These are phyloP conservation scores for Cinclus mexicanus DNA, from an alignment of 2,113 vertebrate species.

Conservation along the genomic window DNA sequence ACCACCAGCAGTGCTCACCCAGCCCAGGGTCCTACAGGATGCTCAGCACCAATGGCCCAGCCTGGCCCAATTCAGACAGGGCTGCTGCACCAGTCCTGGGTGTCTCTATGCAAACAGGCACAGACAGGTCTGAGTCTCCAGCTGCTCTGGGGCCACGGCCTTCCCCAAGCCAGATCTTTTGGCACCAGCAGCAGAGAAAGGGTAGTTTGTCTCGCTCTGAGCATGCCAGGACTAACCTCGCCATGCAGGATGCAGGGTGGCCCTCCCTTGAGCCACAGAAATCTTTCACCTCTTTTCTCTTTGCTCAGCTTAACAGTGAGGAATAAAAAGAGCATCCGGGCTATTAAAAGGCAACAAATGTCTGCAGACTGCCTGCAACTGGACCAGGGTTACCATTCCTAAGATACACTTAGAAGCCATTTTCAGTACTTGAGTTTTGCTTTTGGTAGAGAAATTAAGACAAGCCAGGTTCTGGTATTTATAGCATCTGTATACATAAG, in stretches of 20 bases:
- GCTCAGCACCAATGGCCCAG: background rate
- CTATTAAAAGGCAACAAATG: background rate
- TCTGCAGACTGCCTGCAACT: background rate
- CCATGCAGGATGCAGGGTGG: background rate
- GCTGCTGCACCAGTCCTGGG: background rate
- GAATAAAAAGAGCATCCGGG: background rate
- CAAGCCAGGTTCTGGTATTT: background rate
- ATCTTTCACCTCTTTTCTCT: background rate
- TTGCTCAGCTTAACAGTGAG: background rate
- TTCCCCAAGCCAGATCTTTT: background rate
- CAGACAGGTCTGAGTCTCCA: background rate
- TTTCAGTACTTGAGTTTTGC: background rate
- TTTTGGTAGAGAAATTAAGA: background rate
- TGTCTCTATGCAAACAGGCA: background rate
- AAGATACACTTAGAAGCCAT: background rate
- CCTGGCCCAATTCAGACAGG: background rate
- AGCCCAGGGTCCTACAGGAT: fast-evolving
- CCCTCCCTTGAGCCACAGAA: background rate
- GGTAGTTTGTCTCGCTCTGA: background rate
- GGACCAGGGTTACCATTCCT: background rate
- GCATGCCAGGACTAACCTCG: background rate
- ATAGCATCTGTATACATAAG: background rate
- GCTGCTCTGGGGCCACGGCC: background rate
- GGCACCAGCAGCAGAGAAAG: background rate
- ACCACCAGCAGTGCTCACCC: background rate